Evolutionary conservation across 1,140 invertebrate genomes (phyloP).

Genomic region (Bombus impatiens): DNA sequence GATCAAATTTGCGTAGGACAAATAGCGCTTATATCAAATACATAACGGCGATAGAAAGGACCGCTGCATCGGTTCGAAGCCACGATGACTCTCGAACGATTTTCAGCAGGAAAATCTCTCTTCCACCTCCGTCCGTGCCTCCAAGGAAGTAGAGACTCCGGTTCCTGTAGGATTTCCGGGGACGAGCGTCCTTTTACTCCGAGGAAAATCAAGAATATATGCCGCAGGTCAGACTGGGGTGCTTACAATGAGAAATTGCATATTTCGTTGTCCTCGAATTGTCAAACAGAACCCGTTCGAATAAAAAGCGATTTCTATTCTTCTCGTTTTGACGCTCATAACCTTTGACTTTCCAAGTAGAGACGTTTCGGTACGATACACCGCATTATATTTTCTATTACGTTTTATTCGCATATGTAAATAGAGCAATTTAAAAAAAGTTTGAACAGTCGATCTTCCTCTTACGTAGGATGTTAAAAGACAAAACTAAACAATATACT

Average conservation of each 20-base stretch:
- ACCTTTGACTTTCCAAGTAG: too few relatives aligned
- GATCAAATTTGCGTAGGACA: conserved; percentile 49
- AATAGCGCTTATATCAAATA: conserved; percentile 40
- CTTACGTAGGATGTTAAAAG: too few relatives aligned
- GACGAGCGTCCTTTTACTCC: conserved; percentile 35
- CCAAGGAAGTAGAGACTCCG: conserved; percentile 25
- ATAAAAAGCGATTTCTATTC: neutral
- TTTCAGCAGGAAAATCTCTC: conserved; percentile 41
- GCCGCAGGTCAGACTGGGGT: neutral
- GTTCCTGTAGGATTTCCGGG: conserved; percentile 43
- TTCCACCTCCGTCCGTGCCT: conserved; percentile 23
- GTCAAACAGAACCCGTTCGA: neutral
- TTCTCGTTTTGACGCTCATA: too few relatives aligned
- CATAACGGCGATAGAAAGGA: conserved; percentile 4
- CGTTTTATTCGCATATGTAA: too few relatives aligned
- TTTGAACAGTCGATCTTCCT: too few relatives aligned
- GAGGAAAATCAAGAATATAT: conserved; percentile 42
- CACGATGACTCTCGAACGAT: conserved; percentile 19
- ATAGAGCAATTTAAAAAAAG: too few relatives aligned
- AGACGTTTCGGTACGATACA: too few relatives aligned
- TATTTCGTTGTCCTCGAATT: conserved; percentile 9
- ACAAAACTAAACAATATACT: too few relatives aligned
- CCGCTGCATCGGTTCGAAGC: neutral
- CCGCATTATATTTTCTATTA: too few relatives aligned
- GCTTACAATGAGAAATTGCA: conserved; percentile 27